These are phyloP conservation scores for Alosa alosa DNA, from an alignment of 2,113 vertebrate species.

Conservation along the genomic window DNA sequence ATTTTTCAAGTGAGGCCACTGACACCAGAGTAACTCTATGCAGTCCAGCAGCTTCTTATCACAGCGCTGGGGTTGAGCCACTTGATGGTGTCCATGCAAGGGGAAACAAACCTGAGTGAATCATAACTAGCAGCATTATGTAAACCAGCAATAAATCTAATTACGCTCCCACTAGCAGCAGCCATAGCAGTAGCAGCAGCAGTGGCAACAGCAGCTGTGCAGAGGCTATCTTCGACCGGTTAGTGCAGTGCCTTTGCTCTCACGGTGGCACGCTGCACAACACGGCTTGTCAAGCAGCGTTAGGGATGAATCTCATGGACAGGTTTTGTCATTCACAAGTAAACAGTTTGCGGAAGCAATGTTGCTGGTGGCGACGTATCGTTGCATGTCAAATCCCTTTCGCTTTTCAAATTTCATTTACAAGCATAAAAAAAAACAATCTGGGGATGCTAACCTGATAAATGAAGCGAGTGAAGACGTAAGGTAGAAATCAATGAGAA, in stretches of 20 bases:
- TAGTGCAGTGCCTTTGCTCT: not conserved
- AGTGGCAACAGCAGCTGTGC: not conserved
- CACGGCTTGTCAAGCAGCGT: not conserved
- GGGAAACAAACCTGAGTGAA: not conserved
- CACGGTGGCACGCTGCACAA: not conserved
- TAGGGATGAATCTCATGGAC: not conserved
- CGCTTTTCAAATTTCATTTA: not conserved
- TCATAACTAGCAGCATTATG: not conserved
- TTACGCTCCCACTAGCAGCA: not conserved
- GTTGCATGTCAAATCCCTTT: not conserved
- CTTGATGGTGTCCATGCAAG: not conserved
- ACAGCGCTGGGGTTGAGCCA: not conserved
- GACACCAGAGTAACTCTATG: not conserved
- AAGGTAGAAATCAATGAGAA: not conserved
- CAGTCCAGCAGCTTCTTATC: not conserved
- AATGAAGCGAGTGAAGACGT: not conserved
- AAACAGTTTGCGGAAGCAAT: constrained; percentile 14
- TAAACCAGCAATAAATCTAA: not conserved
- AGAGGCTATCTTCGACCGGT: not conserved
- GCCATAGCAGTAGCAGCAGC: no score
- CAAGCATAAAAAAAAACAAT: not conserved
- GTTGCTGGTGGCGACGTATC: not conserved
- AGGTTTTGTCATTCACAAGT: constrained; percentile 14
- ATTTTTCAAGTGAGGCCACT: not conserved
- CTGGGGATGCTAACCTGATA: not conserved